These are phyloP conservation scores for Uromys caudimaculatus DNA, from an alignment of 2,797 vertebrate species.

Conservation along the genomic window DNA sequence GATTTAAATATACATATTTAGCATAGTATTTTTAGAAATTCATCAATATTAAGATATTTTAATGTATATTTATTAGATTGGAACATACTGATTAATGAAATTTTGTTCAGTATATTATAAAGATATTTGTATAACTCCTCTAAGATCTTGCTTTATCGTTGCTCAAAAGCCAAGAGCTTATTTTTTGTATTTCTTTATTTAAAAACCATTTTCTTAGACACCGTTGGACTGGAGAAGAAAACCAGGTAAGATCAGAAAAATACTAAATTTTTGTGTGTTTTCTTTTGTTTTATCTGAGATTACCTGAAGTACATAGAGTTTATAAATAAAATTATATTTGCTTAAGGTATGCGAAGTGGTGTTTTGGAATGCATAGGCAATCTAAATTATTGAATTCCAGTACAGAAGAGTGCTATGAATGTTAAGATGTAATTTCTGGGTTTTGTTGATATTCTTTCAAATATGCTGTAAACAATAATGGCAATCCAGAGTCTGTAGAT, in stretches of 20 bases:
- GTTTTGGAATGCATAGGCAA: not conserved
- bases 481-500: not conserved
- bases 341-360: not conserved
- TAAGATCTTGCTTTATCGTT: not conserved
- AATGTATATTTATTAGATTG: not conserved
- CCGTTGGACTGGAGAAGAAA: not conserved
- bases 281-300: not conserved
- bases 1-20: not conserved
- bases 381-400: not conserved
- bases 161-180: not conserved
- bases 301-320: not conserved
- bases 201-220: conserved; percentile 30
- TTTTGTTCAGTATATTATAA: conserved; percentile 21
- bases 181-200: conserved; percentile 16
- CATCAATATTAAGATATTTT: conserved; percentile 9
- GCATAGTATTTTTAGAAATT: not conserved
- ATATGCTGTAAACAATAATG: conserved; percentile 24
- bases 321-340: not conserved
- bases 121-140: not conserved
- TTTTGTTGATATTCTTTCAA: not conserved
- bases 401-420: not conserved
- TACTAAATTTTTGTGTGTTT: not conserved
- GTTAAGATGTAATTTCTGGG: not conserved
- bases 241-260: conserved; percentile 1
- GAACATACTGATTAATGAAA: not conserved